These are phyloP conservation scores for Hippasteria phrygiana DNA, from an alignment of 53 echinoderm and acorn worm genomes.

Conservation along the genomic window DNA sequence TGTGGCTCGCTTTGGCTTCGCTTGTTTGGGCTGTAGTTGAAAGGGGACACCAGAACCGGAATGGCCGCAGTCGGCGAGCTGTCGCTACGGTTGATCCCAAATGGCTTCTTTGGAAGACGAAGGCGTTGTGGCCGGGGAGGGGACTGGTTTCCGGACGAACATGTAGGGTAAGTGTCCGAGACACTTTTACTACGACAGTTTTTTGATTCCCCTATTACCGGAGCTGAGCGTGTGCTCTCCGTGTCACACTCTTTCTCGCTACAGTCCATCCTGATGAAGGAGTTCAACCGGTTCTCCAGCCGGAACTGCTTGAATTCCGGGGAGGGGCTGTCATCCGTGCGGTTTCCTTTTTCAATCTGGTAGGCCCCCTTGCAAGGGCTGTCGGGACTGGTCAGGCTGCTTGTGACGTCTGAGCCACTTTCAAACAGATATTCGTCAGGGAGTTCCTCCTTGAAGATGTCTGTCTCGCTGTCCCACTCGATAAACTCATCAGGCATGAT, in stretches of 20 bases:
- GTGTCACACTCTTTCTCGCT: slow-evolving; percentile 60
- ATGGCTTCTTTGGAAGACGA: slow-evolving; percentile 91
- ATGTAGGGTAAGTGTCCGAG: slow-evolving; percentile 67
- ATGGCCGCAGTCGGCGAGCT: slow-evolving; percentile 81
- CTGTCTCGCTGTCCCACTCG: slow-evolving; percentile 94
- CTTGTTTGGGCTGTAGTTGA: slow-evolving; percentile 97
- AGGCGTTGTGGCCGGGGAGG: slow-evolving; percentile 95
- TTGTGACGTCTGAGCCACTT: slow-evolving; percentile 80
- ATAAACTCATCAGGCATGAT: slow-evolving; percentile 95
- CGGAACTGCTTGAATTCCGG: slow-evolving; percentile 73
- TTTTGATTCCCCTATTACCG: slow-evolving; percentile 56
- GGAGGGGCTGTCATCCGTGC: slow-evolving; percentile 55
- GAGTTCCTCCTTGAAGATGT: slow-evolving; percentile 92
- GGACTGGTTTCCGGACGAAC: slow-evolving; percentile 58
- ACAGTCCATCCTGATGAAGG: slow-evolving; percentile 76
- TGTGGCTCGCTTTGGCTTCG: slow-evolving; percentile 76
- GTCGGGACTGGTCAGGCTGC: slow-evolving; percentile 56
- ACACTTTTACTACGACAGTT: slow-evolving; percentile 82
- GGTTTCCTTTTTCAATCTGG: slow-evolving; percentile 59
- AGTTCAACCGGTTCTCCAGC: slow-evolving; percentile 82
- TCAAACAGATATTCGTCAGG: slow-evolving; percentile 86
- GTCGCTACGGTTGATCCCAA: slow-evolving; percentile 89
- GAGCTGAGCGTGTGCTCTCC: slow-evolving; percentile 48
- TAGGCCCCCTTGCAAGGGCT: slow-evolving; percentile 58
- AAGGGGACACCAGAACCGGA: slow-evolving; percentile 95